Conservation (phyloP, 2,797 vertebrate genomes). For the Thamnophis elegans region DNA sequence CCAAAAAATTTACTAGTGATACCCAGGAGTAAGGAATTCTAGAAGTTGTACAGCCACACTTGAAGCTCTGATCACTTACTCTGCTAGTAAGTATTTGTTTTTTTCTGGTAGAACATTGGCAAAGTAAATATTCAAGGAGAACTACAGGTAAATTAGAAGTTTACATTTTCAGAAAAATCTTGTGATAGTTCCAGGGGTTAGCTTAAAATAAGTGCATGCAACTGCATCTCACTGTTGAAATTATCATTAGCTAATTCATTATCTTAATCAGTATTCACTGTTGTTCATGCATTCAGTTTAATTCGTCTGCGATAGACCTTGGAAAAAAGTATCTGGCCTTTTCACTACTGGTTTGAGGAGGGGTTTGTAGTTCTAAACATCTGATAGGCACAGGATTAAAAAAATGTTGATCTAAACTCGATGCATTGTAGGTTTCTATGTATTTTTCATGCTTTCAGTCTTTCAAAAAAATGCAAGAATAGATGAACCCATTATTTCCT, state of each 20-base stretch:
- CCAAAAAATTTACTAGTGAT: neutral
- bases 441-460: neutral
- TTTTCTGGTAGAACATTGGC: neutral
- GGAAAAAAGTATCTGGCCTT: neutral
- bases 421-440: neutral
- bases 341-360: neutral
- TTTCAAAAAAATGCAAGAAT: neutral
- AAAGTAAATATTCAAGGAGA: neutral
- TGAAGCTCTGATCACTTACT: neutral
- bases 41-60: neutral
- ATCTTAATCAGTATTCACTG: neutral
- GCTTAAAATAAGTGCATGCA: neutral
- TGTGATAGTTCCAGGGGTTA: neutral
- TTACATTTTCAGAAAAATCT: neutral
- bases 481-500: slow-evolving; percentile 9
- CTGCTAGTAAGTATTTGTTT: neutral
- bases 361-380: neutral
- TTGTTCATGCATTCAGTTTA: neutral
- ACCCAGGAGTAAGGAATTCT: neutral
- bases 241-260: neutral
- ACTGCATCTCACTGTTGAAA: neutral
- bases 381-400: neutral
- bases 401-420: neutral
- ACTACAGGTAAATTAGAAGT: neutral
- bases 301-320: neutral